Base-by-base conservation (phyloP, 2,113 vertebrate genomes). In the Notarius lentiginosus region DNA sequence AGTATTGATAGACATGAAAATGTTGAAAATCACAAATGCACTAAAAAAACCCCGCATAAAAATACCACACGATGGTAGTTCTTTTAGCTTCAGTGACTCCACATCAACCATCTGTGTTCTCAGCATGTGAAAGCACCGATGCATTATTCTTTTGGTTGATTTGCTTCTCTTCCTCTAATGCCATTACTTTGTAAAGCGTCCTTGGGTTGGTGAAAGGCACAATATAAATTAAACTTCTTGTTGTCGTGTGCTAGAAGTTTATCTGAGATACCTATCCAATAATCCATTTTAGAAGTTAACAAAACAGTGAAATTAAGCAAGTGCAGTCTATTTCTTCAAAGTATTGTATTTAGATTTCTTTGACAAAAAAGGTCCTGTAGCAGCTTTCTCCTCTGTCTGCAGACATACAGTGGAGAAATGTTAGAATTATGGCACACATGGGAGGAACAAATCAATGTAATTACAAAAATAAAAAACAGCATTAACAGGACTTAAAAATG, bases 231-330 rank as follows among this genome's bases (percentile, higher is more conserved):
- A 41, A 41, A 41, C 41, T 41, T 41, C 41, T 41, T 41, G 41
- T 41, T 3, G 41, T 41, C 3, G 22, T 55, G 22, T 55, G 73
- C 22, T 75, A 75, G 41, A 75, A 10, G 4, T 75, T 41, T 72
- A 12, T 68, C 66, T 5, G 22, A 10, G 17, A 47, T 47, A 73
- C 17, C 30, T 41, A 24, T 49, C 20, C 10, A 75, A 22, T 75
- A 49, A 75, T 73, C 17, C 2, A 41, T 47, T n/a, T 41, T 49
- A 7, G 70, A 47, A 20, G 18, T 22, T 41, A 20, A 73, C 12
- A 76, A 76, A 22, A 61, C n/a, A 27, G 47, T 77, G 24, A 77
- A 77, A 77, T 77, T 77, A 53, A 24, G 10, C 51, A 77, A 55
- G 75, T 47, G 41, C 1, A 56, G 14, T 41, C 10, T 41, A 41